Evolutionary conservation across 2,888 invertebrate genomes (phyloP), one percentile per base, ranked within the genome.

Genomic region (Troilus luridus): DNA sequence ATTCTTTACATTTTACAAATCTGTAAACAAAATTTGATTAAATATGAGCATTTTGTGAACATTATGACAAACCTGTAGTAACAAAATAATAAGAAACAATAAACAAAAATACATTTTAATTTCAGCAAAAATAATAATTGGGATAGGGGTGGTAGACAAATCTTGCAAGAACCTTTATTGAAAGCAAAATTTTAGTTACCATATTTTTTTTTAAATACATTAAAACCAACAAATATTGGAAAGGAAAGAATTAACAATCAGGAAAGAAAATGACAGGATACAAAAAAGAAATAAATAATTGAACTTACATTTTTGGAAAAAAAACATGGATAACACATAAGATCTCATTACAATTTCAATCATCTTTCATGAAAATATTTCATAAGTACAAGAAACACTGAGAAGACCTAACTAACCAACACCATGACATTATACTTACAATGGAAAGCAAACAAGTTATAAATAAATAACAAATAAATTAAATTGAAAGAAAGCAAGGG

Each of bases 81-180:
- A 85, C 54, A 81, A 56, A 81, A 81, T 54, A 64, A 64, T 24
- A 81, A 56, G 81, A 56, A 81, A 81, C 54, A 81, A 62, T 60
- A 88, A 88, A 88, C 58, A 88, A 64, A 88, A 88, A 88, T 60
- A 88, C 88, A 88, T n/a, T 60, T 88, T 62, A 62, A 58, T 88
- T 60, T 88, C 54, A 60, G 54, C 58, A 88, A 88, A 64, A 88
- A 56, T 88, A 88, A 60, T 24, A 62, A 24, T 2, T 60, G 58
- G 60, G 58, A 62, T n/a, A 62, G 19, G 60, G 62, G 60, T 88
- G 11, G 17, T 67, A 67, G 67, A 24, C 60, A 88, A 60, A 59
- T 41, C 62, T 59, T 24, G 19, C 0, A n/a, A n/a, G 54, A 54
- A 10, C 56, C n/a, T 85, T 85, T 85, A 85, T 85, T 85, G 85